Evolutionary conservation across 2,113 vertebrate genomes (phyloP).

Genomic region (Scalopus aquaticus): DNA sequence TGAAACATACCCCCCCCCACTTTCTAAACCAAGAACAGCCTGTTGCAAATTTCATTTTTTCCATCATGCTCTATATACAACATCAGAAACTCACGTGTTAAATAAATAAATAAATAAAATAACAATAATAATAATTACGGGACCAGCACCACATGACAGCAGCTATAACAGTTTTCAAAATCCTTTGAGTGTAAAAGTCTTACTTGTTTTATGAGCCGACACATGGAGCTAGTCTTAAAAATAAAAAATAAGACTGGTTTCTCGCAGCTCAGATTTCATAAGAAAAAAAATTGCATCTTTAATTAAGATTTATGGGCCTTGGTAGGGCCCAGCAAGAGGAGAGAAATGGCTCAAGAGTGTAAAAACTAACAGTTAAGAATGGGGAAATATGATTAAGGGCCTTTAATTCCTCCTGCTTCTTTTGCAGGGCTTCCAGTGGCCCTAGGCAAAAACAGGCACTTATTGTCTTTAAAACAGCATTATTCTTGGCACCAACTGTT

Average conservation of each 20-base stretch:
- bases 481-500: conserved; percentile 88
- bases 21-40: conserved; percentile 47
- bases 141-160: conserved; percentile 71
- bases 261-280: conserved; percentile 83
- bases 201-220: conserved; percentile 84
- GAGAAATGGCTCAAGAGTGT: conserved; percentile 81
- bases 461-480: conserved; percentile 86
- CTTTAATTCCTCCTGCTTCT: conserved; percentile 86
- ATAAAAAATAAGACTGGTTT: conserved; percentile 83
- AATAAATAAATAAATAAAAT: conserved; percentile 70
- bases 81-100: conserved; percentile 71
- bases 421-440: conserved; percentile 81
- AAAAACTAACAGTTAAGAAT: conserved; percentile 85
- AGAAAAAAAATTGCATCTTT: conserved; percentile 81
- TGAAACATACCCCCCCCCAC: neutral
- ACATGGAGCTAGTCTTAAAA: conserved; percentile 81
- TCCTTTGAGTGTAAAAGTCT: conserved; percentile 77
- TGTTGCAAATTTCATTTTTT: conserved; percentile 27
- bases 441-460: conserved; percentile 85
- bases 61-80: conserved; percentile 40
- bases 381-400: conserved; percentile 85
- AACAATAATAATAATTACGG: conserved; percentile 82
- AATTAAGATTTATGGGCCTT: conserved; percentile 86
- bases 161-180: conserved; percentile 82
- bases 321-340: conserved; percentile 76